Conservation (phyloP, 2,888 invertebrate genomes). For the Diploptera punctata region DNA sequence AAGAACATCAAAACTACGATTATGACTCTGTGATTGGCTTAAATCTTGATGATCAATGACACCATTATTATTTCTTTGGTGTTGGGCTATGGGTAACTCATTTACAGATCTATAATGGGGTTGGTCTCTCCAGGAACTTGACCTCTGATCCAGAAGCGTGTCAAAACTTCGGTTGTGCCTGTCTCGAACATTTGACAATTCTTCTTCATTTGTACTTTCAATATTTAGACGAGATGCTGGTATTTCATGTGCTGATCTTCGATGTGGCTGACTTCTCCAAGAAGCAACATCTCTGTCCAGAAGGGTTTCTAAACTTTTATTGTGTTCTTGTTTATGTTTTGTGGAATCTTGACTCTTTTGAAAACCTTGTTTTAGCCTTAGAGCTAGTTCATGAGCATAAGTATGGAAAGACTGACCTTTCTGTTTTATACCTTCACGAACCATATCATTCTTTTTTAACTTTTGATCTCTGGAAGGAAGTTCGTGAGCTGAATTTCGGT, state of each 20-base stretch:
- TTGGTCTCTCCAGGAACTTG: slow-evolving; percentile 14
- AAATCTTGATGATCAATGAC: not conserved
- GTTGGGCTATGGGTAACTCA: slow-evolving; percentile 34
- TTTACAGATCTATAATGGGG: slow-evolving; percentile 38
- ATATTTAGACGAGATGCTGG: slow-evolving; percentile 22
- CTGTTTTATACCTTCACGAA: not conserved
- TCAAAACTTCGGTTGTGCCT: slow-evolving; percentile 40
- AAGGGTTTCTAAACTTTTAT: slow-evolving; percentile 40
- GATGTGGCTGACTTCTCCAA: slow-evolving; percentile 38
- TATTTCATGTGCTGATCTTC: slow-evolving; percentile 38
- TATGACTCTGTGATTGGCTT: not conserved
- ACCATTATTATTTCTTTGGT: slow-evolving; percentile 17
- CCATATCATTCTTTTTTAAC: not conserved
- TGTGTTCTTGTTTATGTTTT: slow-evolving; percentile 20
- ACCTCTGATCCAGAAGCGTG: slow-evolving; percentile 27
- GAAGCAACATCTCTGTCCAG: slow-evolving; percentile 30
- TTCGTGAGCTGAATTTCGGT: slow-evolving; percentile 23
- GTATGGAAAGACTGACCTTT: not conserved
- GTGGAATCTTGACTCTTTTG: not conserved
- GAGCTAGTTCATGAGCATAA: slow-evolving; percentile 30
- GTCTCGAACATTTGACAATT: not conserved
- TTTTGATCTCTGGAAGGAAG: slow-evolving; percentile 16
- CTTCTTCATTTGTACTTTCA: slow-evolving; percentile 19
- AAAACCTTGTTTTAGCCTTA: slow-evolving; percentile 14
- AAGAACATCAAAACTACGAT: slow-evolving; percentile 33